Base-by-base conservation (phyloP, 2,113 vertebrate genomes). In the Hypocryptadius cinnamomeus region DNA sequence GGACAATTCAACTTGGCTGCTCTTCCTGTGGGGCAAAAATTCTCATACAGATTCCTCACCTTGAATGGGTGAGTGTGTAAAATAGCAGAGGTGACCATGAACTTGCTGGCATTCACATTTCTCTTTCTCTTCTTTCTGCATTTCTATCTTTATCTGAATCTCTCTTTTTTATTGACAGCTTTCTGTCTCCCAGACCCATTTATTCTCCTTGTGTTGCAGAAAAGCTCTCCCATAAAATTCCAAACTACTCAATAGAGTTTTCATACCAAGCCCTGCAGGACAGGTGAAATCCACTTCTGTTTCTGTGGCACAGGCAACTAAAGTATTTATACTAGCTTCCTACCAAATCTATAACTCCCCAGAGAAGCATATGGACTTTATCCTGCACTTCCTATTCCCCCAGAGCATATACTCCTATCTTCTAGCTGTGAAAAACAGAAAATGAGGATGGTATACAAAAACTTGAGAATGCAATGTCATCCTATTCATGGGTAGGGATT, bases 321-420 rank as follows among this genome's bases (percentile, higher is more conserved):
- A 90, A 80, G 51, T 68, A 84, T 91, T 91, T 86, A 74, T 74
- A 80, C 89, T 37, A 48, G 42, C 79, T 73, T 73, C 31, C 50
- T 59, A 57, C 82, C 42, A 94, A 89, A 92, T 69, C 56, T 91
- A 19, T 83, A 56, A 82, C 80, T 90, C 92, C 83, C 82, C 44
- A 51, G 92, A 96, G 90, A 79, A 81, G 44, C 25, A 31, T 74
- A 80, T 28, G 82, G 82, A 79, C 93, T 96, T 94, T 83, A 94
- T 94, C n/a, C 85, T 93, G 57, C 37, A 45, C 17, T 69, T 91
- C 61, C 65, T 61, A 22, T 93, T 93, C 87, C 94, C 91, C 61
- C 48, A 88, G 79, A 92, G 85, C 65, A 14, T 42, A 68, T 68
- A 81, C 40, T 82, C 56, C 40, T 85, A 42, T 76, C 72, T 80